Percentiles rank a stretch among this genome's conserved stretches.
phyloP scores from a whole-genome alignment of 2,888 invertebrate species.

The Malacosoma neustria region DNA sequence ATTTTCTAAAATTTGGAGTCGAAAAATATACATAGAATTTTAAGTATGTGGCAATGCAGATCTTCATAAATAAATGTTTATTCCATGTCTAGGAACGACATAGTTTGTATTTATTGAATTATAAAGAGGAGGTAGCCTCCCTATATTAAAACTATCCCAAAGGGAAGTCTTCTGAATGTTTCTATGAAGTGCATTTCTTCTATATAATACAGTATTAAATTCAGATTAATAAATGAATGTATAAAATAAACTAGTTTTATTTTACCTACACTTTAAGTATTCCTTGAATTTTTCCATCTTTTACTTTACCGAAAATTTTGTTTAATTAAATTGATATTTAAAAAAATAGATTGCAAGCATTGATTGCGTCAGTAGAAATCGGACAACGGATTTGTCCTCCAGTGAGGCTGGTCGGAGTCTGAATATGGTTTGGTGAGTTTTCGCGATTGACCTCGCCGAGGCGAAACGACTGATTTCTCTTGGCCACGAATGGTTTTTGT shows the following conservation, averaged over 20 bases:
- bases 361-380: too few species aligned
- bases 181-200: conserved; percentile 93
- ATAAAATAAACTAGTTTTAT: conserved; percentile 30
- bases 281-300: too few species aligned
- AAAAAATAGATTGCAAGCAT: too few species aligned
- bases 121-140: conserved; percentile 55
- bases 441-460: too few species aligned
- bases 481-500: too few species aligned
- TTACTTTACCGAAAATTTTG: too few species aligned
- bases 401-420: too few species aligned
- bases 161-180: conserved; percentile 90
- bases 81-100: conserved; percentile 52
- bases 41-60: conserved; percentile 76
- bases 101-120: conserved; percentile 60
- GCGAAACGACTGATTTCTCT: too few species aligned
- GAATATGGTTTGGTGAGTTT: too few species aligned
- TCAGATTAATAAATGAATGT: conserved; percentile 76
- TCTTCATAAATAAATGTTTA: conserved; percentile 66
- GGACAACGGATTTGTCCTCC: too few species aligned
- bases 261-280: too few species aligned
- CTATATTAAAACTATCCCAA: conserved; percentile 62
- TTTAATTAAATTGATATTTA: too few species aligned
- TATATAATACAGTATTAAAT: conserved; percentile 93
- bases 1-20: conserved; percentile 56
- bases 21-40: conserved; percentile 74